phyloP scores from a whole-genome alignment of 2,888 invertebrate genomes.

The Dyspetes luteomarginatus region DNA sequence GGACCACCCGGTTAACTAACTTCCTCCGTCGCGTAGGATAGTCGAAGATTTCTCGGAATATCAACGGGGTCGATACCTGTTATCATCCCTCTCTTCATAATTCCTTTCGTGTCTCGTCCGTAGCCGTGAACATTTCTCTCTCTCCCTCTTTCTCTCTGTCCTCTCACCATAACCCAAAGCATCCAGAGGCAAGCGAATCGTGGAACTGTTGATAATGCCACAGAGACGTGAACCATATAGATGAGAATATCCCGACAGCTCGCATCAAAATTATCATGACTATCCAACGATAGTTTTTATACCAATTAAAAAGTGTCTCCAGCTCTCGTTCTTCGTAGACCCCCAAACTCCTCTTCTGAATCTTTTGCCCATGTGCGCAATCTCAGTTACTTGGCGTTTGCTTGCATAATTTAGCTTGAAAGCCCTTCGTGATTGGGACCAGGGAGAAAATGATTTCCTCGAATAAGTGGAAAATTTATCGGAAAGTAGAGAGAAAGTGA shows the following conservation, averaged over 20 bases:
- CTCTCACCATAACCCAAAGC: not conserved
- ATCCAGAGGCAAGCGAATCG: conserved; percentile 30
- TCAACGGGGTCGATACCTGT: conserved; percentile 10
- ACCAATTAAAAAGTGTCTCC: conserved; percentile 7
- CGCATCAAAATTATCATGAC: conserved; percentile 9
- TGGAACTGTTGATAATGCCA: conserved; percentile 11
- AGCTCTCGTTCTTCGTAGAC: not conserved
- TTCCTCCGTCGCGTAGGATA: conserved; percentile 44
- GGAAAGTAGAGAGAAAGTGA: conserved; percentile 16
- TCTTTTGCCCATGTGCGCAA: not conserved
- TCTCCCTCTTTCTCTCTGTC: conserved; percentile 1
- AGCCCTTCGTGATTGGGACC: conserved; percentile 12
- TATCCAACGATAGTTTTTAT: conserved; percentile 13
- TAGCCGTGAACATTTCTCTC: conserved; percentile 29
- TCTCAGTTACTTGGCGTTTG: not conserved
- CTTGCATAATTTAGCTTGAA: conserved; percentile 1
- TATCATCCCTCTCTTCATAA: conserved; percentile 9
- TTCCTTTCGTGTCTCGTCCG: conserved; percentile 3
- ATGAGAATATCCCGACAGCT: conserved; percentile 9
- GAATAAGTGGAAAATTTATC: conserved; percentile 56
- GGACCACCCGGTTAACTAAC: conserved; percentile 64
- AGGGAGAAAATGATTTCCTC: conserved; percentile 38
- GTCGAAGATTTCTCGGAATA: conserved; percentile 24
- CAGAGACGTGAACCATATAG: conserved; percentile 7
- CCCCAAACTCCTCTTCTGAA: not conserved